A percentile compares a stretch with the other conserved stretches of the same genome.
Conservation (phyloP, 2,113 vertebrate genomes). For the Thinocorus orbignyianus region DNA sequence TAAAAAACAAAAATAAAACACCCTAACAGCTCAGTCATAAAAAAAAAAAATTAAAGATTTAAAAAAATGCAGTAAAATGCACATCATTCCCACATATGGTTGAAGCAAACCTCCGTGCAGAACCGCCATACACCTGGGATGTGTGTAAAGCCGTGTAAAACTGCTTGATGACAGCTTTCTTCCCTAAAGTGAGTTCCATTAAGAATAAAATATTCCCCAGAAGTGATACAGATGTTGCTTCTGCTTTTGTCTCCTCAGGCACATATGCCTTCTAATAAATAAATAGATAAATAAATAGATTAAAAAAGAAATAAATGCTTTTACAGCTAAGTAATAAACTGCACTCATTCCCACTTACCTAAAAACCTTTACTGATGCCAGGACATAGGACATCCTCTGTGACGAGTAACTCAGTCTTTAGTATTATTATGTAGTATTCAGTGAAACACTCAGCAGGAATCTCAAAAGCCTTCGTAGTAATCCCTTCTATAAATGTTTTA, state of each 20-base stretch:
- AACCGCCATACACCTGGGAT: neutral
- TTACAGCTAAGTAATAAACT: neutral
- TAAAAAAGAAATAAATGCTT: neutral
- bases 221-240: neutral
- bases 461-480: neutral
- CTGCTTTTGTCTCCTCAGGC: neutral
- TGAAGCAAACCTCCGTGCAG: neutral
- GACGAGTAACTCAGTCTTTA: neutral
- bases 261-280: neutral
- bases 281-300: neutral
- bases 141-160: neutral
- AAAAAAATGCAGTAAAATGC: neutral
- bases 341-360: neutral
- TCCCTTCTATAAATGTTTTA: neutral
- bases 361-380: neutral
- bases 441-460: neutral
- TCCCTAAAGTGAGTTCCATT: neutral
- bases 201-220: neutral
- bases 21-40: neutral
- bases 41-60: neutral
- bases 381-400: neutral
- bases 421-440: neutral
- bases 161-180: neutral
- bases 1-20: no score
- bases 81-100: rapidly evolving